Conservation (phyloP, 2,113 vertebrate species). For the Onychorhynchus coronatus region DNA sequence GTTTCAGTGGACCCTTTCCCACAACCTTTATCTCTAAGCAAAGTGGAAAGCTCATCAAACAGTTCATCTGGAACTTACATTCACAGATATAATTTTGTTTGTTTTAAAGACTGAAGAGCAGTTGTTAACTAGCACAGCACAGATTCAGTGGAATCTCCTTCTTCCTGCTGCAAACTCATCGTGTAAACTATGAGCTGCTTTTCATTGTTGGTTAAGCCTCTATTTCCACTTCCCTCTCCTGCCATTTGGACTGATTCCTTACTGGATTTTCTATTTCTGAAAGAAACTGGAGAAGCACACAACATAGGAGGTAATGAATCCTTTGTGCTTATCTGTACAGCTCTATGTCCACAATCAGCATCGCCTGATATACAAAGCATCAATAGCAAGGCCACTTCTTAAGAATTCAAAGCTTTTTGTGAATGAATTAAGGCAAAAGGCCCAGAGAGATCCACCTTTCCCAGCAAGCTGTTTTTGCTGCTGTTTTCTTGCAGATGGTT, state of each 20-base stretch:
- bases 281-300: not conserved
- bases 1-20: conserved; percentile 1
- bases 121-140: not conserved
- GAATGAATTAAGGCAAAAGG: not conserved
- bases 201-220: conserved; percentile 34
- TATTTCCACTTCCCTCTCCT: conserved; percentile 1
- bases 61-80: conserved; percentile 18
- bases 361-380: not conserved
- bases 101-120: conserved; percentile 19
- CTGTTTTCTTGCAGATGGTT: not conserved
- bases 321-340: not conserved
- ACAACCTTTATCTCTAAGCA: not conserved
- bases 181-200: conserved; percentile 33
- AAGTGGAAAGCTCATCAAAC: not conserved
- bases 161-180: conserved; percentile 22
- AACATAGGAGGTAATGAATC: not conserved
- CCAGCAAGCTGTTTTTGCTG: not conserved
- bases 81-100: conserved; percentile 9
- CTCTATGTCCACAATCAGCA: not conserved
- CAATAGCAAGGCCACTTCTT: not conserved
- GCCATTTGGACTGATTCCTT: not conserved
- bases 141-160: not conserved
- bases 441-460: not conserved
- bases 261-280: not conserved
- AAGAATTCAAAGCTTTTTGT: not conserved